These are phyloP conservation scores for Euura lappo DNA, from an alignment of 1,140 invertebrate genomes.

Conservation along the genomic window DNA sequence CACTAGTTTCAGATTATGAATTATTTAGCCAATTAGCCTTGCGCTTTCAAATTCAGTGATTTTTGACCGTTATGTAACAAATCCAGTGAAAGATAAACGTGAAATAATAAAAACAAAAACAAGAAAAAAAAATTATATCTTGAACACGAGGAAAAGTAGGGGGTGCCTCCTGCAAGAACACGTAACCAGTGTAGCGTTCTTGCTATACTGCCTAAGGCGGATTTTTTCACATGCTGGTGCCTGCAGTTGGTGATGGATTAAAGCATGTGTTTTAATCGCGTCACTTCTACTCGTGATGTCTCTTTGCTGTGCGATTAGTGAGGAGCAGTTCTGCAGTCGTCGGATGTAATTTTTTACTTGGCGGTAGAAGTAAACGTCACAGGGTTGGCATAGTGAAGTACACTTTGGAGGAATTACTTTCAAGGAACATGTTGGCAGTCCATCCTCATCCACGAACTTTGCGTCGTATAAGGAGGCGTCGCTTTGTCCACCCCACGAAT, in stretches of 20 bases:
- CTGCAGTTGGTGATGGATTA: not conserved
- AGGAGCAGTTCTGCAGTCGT: not conserved
- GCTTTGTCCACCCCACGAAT: not conserved
- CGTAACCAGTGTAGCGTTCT: too few relatives aligned
- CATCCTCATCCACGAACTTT: not conserved
- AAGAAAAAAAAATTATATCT: too few relatives aligned
- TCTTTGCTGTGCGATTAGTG: not conserved
- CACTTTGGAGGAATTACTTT: conserved; percentile 1
- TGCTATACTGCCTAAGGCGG: too few relatives aligned
- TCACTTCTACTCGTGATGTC: not conserved
- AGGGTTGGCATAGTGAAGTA: not conserved
- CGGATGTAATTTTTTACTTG: not conserved
- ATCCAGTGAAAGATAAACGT: too few relatives aligned
- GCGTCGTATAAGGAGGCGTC: not conserved
- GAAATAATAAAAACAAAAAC: too few relatives aligned
- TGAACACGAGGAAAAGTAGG: too few relatives aligned
- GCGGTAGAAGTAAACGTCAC: not conserved
- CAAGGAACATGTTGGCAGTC: not conserved
- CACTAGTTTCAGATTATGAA: too few relatives aligned
- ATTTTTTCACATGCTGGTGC: not conserved
- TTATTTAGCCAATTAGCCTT: too few relatives aligned
- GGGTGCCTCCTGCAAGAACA: too few relatives aligned
- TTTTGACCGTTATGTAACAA: too few relatives aligned
- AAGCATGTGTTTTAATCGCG: not conserved
- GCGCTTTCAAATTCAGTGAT: too few relatives aligned